A percentile compares a stretch with the other conserved stretches of the same genome.
These are phyloP conservation scores for Kryphioiulus occultus DNA, from an alignment of 2,888 invertebrate species.

Conservation along the genomic window DNA sequence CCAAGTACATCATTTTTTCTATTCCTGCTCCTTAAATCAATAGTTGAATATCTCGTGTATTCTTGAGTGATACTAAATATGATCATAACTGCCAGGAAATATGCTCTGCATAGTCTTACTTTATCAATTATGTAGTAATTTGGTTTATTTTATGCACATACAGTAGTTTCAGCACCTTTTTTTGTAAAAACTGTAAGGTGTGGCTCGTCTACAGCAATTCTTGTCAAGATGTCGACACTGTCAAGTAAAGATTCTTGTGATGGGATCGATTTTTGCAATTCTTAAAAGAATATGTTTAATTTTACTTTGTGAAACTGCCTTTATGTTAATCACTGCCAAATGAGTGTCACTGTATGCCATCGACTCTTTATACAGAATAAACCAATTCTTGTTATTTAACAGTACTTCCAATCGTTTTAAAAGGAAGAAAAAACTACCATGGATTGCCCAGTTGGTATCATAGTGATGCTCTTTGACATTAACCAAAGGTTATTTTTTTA, in stretches of 20 bases:
- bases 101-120: neutral
- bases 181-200: neutral
- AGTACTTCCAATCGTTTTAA: neutral
- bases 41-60: neutral
- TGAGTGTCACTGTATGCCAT: constrained; percentile 11
- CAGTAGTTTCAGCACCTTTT: neutral
- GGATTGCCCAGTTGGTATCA: neutral
- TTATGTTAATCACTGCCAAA: constrained; percentile 19
- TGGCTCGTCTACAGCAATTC: neutral
- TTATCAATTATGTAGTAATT: neutral
- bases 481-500: neutral
- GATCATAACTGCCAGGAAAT: neutral
- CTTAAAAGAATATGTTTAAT: neutral
- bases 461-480: too few relatives aligned
- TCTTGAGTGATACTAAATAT: constrained; percentile 3
- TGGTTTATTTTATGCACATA: neutral
- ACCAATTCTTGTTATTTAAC: neutral
- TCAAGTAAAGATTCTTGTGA: neutral
- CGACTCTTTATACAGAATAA: neutral
- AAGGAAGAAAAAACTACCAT: neutral
- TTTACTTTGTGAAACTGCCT: neutral
- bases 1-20: neutral
- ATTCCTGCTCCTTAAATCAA: neutral
- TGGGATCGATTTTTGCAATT: neutral
- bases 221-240: neutral